Evolutionary conservation across 2,888 invertebrate genomes (phyloP).

Genomic region (Myopa testacea): DNA sequence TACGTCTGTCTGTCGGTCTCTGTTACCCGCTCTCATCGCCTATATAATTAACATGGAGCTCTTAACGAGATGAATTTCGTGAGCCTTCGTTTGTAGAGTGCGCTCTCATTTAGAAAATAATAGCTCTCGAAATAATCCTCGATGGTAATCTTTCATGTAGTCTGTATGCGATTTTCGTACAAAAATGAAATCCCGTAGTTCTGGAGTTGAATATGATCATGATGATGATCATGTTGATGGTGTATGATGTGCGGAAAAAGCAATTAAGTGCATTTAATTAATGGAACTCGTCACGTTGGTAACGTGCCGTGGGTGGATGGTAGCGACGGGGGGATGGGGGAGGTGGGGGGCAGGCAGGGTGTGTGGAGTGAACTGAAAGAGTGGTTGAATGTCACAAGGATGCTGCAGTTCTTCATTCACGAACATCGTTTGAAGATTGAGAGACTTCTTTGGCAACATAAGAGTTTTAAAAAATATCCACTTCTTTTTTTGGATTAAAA

Average conservation of each 20-base stretch:
- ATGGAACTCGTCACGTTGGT: background rate
- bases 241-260: conserved; percentile 6
- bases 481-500: too few relatives aligned
- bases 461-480: too few relatives aligned
- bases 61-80: background rate
- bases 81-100: background rate
- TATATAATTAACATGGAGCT: background rate
- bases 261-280: conserved; percentile 26
- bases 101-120: background rate
- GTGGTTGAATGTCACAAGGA: too few relatives aligned
- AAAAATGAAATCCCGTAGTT: background rate
- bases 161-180: background rate
- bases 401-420: too few relatives aligned
- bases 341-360: background rate
- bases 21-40: too few relatives aligned
- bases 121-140: conserved; percentile 10
- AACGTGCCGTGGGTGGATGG: background rate
- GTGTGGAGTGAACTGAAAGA: background rate
- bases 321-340: background rate
- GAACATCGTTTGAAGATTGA: too few relatives aligned
- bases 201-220: background rate
- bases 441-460: too few relatives aligned
- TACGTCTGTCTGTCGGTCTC: too few relatives aligned
- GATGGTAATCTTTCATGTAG: background rate
- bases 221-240: background rate